Evolutionary conservation across 2,113 vertebrate genomes (phyloP).

Genomic region (Pipa parva): DNA sequence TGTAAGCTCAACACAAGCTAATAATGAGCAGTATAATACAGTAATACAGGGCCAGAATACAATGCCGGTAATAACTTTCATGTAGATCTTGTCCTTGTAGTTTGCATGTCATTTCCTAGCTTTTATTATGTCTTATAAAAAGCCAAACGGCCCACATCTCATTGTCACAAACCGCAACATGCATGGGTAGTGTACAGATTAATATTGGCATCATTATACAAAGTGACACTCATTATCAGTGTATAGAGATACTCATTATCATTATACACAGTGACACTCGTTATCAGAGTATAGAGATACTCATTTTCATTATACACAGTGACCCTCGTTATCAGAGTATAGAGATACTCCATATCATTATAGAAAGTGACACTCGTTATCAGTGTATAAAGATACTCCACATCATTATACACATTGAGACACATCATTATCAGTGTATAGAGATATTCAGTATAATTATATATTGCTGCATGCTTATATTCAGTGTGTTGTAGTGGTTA

Average conservation of each 20-base stretch:
- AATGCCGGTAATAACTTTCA: neutral
- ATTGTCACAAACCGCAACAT: neutral
- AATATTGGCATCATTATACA: neutral
- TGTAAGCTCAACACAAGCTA: neutral
- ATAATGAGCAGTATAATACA: neutral
- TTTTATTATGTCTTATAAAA: neutral
- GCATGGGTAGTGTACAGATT: neutral
- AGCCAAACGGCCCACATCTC: neutral
- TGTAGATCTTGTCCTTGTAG: neutral
- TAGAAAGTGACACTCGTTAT: slow-evolving; percentile 14
- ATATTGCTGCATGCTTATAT: neutral
- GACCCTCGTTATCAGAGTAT: slow-evolving; percentile 14
- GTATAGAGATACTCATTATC: neutral
- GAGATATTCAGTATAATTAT: slow-evolving; percentile 5
- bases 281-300: neutral
- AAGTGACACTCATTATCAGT: neutral
- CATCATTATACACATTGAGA: slow-evolving; percentile 22
- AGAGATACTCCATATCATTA: slow-evolving; percentile 33
- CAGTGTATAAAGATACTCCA: slow-evolving; percentile 23
- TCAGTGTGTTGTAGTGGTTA: too few species aligned
- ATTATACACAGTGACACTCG: slow-evolving; percentile 7
- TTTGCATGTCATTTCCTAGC: neutral
- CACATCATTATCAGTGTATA: slow-evolving; percentile 25
- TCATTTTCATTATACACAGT: slow-evolving; percentile 15
- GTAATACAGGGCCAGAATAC: neutral